phyloP scores from a whole-genome alignment of 2,113 vertebrate species.

The Sander vitreus region DNA sequence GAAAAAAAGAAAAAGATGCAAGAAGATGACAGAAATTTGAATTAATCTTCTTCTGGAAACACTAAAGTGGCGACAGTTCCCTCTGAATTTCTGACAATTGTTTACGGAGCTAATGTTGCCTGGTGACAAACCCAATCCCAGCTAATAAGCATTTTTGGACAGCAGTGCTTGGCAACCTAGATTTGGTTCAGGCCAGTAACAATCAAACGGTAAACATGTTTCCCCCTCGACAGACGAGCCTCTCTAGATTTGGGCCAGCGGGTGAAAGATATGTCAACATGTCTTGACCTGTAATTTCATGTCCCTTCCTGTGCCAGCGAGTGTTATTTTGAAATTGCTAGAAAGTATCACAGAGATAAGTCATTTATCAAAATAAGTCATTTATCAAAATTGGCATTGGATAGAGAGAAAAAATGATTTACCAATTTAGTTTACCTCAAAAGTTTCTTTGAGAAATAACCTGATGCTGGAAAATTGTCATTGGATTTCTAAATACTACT shows the following conservation, averaged over 20 bases:
- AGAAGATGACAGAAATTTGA: background rate
- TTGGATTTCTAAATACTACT: background rate
- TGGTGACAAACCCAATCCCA: slow-evolving; percentile 49
- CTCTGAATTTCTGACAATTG: slow-evolving; percentile 19
- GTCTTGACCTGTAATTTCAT: slow-evolving; percentile 44
- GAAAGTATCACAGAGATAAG: slow-evolving; percentile 49
- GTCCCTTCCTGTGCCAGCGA: slow-evolving; percentile 28
- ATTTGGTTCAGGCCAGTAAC: slow-evolving; percentile 15
- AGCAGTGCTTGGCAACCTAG: slow-evolving; percentile 32
- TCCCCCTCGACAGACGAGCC: slow-evolving; percentile 1
- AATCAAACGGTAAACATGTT: slow-evolving; percentile 26
- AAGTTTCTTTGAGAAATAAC: background rate
- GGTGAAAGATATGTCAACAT: slow-evolving; percentile 48
- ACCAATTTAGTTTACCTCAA: background rate
- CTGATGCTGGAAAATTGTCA: background rate
- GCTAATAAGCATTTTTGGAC: slow-evolving; percentile 26
- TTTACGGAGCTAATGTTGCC: slow-evolving; percentile 35
- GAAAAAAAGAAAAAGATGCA: background rate
- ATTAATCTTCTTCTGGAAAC: slow-evolving; percentile 34
- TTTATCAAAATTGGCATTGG: slow-evolving; percentile 21
- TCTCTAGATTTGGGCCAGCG: slow-evolving; percentile 21
- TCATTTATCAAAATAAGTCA: slow-evolving; percentile 46
- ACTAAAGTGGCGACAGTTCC: slow-evolving; percentile 3
- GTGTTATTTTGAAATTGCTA: slow-evolving; percentile 45
- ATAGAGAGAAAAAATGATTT: background rate